Percentiles rank a stretch among this genome's conserved stretches.
Conservation (phyloP, 64 coral and sea anemone genomes). For the Montipora efflorescens region DNA sequence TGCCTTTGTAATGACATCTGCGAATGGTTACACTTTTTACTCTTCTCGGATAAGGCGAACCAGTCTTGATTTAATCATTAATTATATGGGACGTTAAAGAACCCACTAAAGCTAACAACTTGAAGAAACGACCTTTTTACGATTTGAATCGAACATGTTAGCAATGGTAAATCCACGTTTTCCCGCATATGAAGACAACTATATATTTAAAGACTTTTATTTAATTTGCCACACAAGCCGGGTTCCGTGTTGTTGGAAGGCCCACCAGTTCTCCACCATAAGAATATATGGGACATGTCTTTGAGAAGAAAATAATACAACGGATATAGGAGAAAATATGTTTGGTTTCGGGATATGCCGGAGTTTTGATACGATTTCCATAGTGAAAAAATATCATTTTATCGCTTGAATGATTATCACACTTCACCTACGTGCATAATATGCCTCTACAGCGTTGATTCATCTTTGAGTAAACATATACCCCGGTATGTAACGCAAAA, state of each 20-base stretch:
- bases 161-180: constrained; percentile 76
- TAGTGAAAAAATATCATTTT: neutral
- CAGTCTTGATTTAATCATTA: too few species aligned
- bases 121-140: neutral
- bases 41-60: too few species aligned
- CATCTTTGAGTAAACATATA: constrained; percentile 41
- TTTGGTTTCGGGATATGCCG: neutral
- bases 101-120: constrained; percentile 7
- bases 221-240: neutral
- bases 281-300: neutral
- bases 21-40: too few species aligned
- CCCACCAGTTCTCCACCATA: neutral
- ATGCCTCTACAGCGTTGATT: neutral
- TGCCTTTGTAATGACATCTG: too few species aligned
- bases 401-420: constrained; percentile 22
- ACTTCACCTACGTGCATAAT: constrained; percentile 31
- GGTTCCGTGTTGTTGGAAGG: neutral
- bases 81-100: too few species aligned
- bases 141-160: constrained; percentile 30
- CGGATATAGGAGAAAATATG: neutral
- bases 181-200: constrained; percentile 76
- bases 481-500: neutral
- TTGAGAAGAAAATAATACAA: neutral
- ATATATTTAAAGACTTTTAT: neutral
- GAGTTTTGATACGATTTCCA: constrained; percentile 17